Conservation (phyloP, 2,113 vertebrate species). For the Pluvianellus socialis region DNA sequence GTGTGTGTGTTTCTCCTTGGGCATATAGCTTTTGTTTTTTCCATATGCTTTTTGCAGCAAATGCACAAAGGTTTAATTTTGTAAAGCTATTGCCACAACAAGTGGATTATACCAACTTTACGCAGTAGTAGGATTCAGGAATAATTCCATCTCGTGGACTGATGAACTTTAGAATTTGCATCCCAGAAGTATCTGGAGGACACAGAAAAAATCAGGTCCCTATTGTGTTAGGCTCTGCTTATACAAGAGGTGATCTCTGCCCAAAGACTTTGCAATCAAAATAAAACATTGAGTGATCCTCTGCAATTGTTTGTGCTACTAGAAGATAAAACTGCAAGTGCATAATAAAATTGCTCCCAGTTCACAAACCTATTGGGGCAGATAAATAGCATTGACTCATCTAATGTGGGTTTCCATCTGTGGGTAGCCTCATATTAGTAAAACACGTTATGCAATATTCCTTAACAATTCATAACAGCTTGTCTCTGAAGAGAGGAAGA, state of each 20-base stretch:
- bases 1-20: background rate
- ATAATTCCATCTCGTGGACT: background rate
- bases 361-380: slow-evolving; percentile 3
- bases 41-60: background rate
- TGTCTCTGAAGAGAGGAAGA: background rate
- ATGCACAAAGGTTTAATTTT: background rate
- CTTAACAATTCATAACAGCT: background rate
- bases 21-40: background rate
- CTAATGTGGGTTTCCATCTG: background rate
- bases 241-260: background rate
- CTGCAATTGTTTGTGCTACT: background rate
- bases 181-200: background rate
- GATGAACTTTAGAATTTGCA: background rate
- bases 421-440: background rate
- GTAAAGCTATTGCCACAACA: background rate
- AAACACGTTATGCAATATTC: background rate
- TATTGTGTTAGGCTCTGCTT: background rate
- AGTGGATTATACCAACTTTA: background rate
- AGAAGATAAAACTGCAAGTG: background rate
- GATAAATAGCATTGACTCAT: background rate
- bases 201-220: background rate
- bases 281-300: background rate
- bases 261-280: background rate
- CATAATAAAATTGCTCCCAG: background rate
- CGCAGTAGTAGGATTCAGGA: background rate